Evolutionary conservation across 2,888 invertebrate genomes (phyloP).

Genomic region (Ectemnius lituratus): DNA sequence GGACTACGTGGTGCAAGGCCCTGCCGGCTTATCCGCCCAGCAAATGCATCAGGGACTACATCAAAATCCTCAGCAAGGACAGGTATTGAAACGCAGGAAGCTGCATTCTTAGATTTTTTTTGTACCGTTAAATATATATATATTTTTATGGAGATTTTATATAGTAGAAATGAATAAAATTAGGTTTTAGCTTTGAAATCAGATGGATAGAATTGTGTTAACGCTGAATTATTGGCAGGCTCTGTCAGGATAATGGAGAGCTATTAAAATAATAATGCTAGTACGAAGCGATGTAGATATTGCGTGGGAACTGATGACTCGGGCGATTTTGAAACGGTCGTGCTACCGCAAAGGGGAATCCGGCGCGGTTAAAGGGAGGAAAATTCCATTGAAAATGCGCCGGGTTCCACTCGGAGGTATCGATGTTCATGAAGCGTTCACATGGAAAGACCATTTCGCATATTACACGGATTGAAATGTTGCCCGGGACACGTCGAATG

Average conservation of each 20-base stretch:
- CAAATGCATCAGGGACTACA: slow-evolving; percentile 68
- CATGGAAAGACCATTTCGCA: slow-evolving; percentile 3
- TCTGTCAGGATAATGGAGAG: background rate
- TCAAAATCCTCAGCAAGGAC: slow-evolving; percentile 60
- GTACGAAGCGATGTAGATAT: too few species aligned
- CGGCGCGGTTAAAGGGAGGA: background rate
- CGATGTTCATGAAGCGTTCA: background rate
- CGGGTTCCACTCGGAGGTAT: too few species aligned
- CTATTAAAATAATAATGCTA: background rate
- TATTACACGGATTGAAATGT: slow-evolving; percentile 22
- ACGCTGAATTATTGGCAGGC: background rate
- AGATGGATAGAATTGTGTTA: too few species aligned
- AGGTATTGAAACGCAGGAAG: slow-evolving; percentile 44
- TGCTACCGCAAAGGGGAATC: too few species aligned
- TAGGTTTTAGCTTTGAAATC: too few species aligned
- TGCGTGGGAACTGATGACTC: too few species aligned
- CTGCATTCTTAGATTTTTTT: background rate
- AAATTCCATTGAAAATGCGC: background rate
- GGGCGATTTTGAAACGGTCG: too few species aligned
- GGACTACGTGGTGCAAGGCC: slow-evolving; percentile 69
- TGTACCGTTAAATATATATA: too few species aligned
- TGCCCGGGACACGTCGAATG: slow-evolving; percentile 10
- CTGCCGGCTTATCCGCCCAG: slow-evolving; percentile 62
- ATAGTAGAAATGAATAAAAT: too few species aligned
- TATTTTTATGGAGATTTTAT: too few species aligned